phyloP scores from a whole-genome alignment of 2,888 invertebrate species.

The Petrolisthes cinctipes region DNA sequence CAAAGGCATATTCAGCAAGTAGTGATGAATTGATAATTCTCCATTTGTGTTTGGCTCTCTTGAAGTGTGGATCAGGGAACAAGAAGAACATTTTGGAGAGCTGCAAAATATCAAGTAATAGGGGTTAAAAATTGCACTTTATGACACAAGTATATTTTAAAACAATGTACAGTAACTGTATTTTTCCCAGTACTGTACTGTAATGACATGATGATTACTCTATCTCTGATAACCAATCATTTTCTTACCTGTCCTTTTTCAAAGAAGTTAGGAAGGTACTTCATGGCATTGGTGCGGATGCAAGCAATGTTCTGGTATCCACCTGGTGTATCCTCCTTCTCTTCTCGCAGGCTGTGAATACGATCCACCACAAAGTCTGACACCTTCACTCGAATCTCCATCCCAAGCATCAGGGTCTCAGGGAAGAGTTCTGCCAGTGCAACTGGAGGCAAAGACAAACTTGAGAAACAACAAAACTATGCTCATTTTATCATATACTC shows the following conservation, averaged over 20 bases:
- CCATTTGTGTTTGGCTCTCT: constrained; percentile 99
- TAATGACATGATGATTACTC: background rate
- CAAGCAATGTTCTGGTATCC: constrained; percentile 94
- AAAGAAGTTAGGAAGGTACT: constrained; percentile 98
- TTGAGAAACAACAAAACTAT: background rate
- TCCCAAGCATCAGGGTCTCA: constrained; percentile 86
- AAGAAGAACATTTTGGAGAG: constrained; percentile 97
- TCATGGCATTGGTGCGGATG: constrained; percentile 97
- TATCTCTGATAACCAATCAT: background rate
- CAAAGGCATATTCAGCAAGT: constrained; percentile 96
- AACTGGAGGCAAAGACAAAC: constrained; percentile 74
- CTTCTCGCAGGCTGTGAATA: constrained; percentile 87
- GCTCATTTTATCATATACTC: background rate
- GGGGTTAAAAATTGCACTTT: background rate
- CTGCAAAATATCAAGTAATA: constrained; percentile 73
- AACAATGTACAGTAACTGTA: background rate
- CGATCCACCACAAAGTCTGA: constrained; percentile 97
- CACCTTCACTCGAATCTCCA: constrained; percentile 98
- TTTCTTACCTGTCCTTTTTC: constrained; percentile 86
- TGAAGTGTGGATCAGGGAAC: constrained; percentile 99
- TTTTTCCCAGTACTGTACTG: constrained; percentile 3
- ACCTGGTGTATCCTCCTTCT: constrained; percentile 75
- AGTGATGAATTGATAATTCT: constrained; percentile 93
- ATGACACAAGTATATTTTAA: background rate
- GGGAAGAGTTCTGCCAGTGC: constrained; percentile 94